These are phyloP conservation scores for Himalopsyche kuldschensis DNA, from an alignment of 2,888 invertebrate genomes.

Conservation along the genomic window DNA sequence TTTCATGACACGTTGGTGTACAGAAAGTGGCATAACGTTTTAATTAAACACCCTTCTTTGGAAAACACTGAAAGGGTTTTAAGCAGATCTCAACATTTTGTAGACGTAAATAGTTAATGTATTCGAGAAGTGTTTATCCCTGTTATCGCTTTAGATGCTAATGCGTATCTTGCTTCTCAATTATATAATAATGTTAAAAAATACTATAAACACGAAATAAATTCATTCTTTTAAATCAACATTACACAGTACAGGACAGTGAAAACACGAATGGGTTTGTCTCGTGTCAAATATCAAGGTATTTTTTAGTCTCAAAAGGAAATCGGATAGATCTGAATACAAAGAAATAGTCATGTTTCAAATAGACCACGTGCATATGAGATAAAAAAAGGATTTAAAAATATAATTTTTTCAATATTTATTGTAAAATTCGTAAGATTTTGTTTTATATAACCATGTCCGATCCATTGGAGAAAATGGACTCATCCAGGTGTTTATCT, in stretches of 20 bases:
- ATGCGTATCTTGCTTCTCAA: not conserved
- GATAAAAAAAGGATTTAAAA: too few relatives aligned
- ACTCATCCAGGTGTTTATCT: too few relatives aligned
- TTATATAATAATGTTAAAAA: not conserved
- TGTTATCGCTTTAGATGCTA: not conserved
- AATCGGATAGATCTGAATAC: too few relatives aligned
- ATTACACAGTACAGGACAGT: not conserved
- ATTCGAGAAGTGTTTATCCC: slow-evolving; percentile 8
- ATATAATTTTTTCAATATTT: too few relatives aligned
- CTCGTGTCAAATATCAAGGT: too few relatives aligned
- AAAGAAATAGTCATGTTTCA: too few relatives aligned
- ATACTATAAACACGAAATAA: not conserved
- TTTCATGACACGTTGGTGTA: not conserved
- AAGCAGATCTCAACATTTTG: slow-evolving; percentile 14
- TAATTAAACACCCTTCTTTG: slow-evolving; percentile 24
- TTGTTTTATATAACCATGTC: too few relatives aligned
- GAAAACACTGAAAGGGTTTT: slow-evolving; percentile 30
- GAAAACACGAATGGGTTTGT: not conserved
- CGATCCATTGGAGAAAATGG: too few relatives aligned
- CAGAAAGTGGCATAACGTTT: slow-evolving; percentile 14
- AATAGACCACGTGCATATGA: too few relatives aligned
- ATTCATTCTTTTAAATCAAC: not conserved
- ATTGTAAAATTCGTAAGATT: too few relatives aligned
- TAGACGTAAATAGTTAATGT: slow-evolving; percentile 23
- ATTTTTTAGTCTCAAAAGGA: too few relatives aligned